These are phyloP conservation scores for Formica selysi DNA, from an alignment of 1,140 invertebrate species.

Conservation along the genomic window DNA sequence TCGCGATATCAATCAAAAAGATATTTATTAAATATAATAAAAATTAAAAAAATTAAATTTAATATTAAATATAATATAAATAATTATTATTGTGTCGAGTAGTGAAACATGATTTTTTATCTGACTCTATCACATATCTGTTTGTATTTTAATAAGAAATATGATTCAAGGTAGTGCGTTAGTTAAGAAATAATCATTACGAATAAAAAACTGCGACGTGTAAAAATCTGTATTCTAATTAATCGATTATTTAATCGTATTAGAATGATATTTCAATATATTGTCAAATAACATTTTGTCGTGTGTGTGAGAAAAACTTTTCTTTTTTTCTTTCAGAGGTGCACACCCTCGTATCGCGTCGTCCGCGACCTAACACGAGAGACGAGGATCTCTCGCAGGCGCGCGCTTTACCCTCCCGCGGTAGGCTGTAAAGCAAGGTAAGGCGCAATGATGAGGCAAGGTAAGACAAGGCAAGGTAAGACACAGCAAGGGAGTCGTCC, in stretches of 20 bases:
- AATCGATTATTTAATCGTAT: slow-evolving; percentile 9
- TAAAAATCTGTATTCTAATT: background rate
- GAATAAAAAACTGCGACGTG: background rate
- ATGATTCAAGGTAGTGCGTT: background rate
- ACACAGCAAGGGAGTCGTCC: slow-evolving; percentile 54
- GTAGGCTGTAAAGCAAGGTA: slow-evolving; percentile 77
- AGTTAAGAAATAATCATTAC: slow-evolving; percentile 8
- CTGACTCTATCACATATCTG: background rate
- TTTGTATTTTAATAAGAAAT: background rate
- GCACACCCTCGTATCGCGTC: background rate
- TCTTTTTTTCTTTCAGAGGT: background rate
- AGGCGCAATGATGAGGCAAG: slow-evolving; percentile 64
- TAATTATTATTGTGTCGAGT: background rate
- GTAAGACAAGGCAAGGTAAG: slow-evolving; percentile 64
- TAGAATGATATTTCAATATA: background rate
- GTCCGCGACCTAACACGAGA: slow-evolving; percentile 3
- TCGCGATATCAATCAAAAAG: background rate
- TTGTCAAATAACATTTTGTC: background rate
- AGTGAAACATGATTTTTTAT: background rate
- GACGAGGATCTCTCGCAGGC: slow-evolving; percentile 6
- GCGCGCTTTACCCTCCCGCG: slow-evolving; percentile 64
- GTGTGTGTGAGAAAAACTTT: background rate
- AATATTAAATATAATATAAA: no score
- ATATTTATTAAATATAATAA: background rate
- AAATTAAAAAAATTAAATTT: no score